These are phyloP conservation scores for Pogonophryne albipinna DNA, from an alignment of 2,797 vertebrate genomes.

Conservation along the genomic window DNA sequence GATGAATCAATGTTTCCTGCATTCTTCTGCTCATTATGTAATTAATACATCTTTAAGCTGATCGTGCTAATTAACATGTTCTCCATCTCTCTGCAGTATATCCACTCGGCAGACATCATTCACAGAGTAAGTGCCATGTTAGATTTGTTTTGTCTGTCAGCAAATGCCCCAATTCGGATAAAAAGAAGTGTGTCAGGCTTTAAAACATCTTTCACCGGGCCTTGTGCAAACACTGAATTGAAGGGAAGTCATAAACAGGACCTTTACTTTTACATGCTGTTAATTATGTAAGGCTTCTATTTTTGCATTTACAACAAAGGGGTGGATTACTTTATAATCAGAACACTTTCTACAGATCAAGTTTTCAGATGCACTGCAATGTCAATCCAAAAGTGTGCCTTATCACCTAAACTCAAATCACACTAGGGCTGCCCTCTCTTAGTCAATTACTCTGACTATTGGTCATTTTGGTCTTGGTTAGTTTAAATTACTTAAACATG, in stretches of 20 bases:
- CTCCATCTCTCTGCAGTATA: conserved; percentile 87
- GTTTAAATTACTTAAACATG: no score
- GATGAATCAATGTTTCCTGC: not conserved
- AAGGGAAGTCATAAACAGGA: conserved; percentile 39
- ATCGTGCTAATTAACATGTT: conserved; percentile 26
- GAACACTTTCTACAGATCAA: not conserved
- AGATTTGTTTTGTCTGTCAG: conserved; percentile 3
- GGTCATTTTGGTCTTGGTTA: no score
- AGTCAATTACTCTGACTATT: no score
- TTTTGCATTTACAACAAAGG: not conserved
- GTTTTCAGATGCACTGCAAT: not conserved
- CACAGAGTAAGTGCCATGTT: conserved; percentile 92
- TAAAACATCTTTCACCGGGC: conserved; percentile 22
- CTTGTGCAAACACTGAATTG: conserved; percentile 39
- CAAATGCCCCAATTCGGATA: not conserved
- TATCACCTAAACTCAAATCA: not conserved
- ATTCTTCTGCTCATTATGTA: not conserved
- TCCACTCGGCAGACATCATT: conserved; percentile 98
- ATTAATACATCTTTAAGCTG: conserved; percentile 3
- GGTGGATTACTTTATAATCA: not conserved
- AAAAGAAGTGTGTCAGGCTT: conserved; percentile 21
- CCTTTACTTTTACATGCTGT: conserved; percentile 18
- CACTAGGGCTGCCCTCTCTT: not conserved
- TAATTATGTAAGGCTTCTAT: conserved; percentile 24
- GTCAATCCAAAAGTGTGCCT: not conserved